Base-by-base conservation (phyloP, 2,797 vertebrate genomes). In the Steatocranus sp. region DNA sequence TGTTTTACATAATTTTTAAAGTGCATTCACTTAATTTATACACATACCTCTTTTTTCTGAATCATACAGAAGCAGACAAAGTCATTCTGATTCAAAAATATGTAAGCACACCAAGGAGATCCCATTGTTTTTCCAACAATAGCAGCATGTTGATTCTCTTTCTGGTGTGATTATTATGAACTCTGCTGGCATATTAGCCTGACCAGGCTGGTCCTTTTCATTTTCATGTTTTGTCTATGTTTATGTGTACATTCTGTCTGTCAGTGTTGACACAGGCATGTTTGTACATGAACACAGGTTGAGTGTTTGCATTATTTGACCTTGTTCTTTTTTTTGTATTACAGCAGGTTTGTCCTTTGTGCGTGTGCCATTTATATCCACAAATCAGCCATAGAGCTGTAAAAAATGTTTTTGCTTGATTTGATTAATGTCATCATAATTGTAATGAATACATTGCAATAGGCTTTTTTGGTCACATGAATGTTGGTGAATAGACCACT, bases 311-410 rank as follows among this genome's bases (percentile, higher is more conserved):
- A 79, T 74, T 78, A 48, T 92, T 88, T 92, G 78, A 88, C 78
- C 49, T 25, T 61, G 32, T 36, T n/a, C n/a, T n/a, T n/a, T 61
- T 68, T 41, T 92, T 92, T 94, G 70, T 91, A 90, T 90, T 85
- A 83, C 75, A 85, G 80, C 48, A 89, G 86, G 74, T 93, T 94
- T 91, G 83, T 94, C 53, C 56, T 75, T 82, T 86, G 83, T 92
- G 89, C 74, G 87, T 81, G 86, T 86, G 73, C 86, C 73, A 91
- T 95, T 92, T 90, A 90, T 92, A 93, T 91, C 88, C 94, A 94
- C 91, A 93, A 91, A 84, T 36, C 66, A 54, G 80, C 79, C 78
- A 85, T 43, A 81, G 83, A 86, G 56, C 68, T 89, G 87, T 87
- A 80, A 84, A 86, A 81, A 82, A 41, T 14, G n/a, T 75, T 49